Percentiles rank a stretch among this genome's conserved stretches.
Conservation (phyloP, 2,888 invertebrate species). For the Cerastoderma edule region DNA sequence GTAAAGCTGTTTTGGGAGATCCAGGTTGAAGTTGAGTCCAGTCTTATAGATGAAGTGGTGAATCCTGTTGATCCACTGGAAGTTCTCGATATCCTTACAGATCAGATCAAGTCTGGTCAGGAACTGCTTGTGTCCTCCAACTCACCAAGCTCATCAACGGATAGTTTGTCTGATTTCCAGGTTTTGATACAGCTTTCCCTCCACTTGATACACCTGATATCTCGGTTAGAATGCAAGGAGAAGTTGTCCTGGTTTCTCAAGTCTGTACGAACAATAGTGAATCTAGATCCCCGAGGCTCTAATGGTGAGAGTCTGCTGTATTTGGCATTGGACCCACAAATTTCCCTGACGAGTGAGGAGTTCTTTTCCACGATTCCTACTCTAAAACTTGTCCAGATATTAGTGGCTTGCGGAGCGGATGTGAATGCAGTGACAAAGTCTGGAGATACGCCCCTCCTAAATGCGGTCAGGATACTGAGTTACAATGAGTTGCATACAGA, state of each 20-base stretch:
- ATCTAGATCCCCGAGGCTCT: conserved; percentile 88
- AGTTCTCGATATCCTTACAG: conserved; percentile 89
- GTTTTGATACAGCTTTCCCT: conserved; percentile 87
- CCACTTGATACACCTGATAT: conserved; percentile 75
- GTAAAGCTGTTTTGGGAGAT: conserved; percentile 90
- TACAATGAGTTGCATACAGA: conserved; percentile 59
- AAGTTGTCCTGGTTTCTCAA: conserved; percentile 66
- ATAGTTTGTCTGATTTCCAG: conserved; percentile 84
- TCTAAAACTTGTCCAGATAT: conserved; percentile 88
- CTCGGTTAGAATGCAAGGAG: conserved; percentile 53
- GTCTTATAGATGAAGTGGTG: conserved; percentile 83
- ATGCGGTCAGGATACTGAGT: conserved; percentile 60
- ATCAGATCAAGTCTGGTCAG: conserved; percentile 70
- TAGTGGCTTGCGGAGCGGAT: conserved; percentile 91
- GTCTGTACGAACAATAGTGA: conserved; percentile 85
- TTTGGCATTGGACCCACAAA: conserved; percentile 88
- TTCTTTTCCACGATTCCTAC: conserved; percentile 90
- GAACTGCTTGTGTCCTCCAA: conserved; percentile 3
- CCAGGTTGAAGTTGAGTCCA: conserved; percentile 80
- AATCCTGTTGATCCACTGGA: conserved; percentile 88
- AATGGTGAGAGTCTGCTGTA: conserved; percentile 93
- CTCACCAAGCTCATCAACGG: not conserved
- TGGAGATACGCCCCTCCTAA: conserved; percentile 91
- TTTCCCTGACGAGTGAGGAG: conserved; percentile 71
- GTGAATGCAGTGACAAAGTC: conserved; percentile 91